A percentile compares a stretch with the other conserved stretches of the same genome.
Conservation (phyloP, 2,888 invertebrate species). For the Aelia acuminata region DNA sequence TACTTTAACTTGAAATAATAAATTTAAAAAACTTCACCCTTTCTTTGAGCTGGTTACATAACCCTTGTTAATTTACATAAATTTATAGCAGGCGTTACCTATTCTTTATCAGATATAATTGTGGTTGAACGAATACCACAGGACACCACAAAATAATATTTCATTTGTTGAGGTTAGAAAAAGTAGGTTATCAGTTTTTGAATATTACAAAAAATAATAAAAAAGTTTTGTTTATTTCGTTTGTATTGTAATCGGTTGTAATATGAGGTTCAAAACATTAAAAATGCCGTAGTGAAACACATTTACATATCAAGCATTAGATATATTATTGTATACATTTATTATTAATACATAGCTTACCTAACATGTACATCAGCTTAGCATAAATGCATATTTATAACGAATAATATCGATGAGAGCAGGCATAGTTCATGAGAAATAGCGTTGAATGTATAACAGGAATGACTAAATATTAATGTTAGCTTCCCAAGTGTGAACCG, state of each 20-base stretch:
- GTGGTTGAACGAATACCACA: no score
- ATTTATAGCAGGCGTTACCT: no score
- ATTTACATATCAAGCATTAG: neutral
- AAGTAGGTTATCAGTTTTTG: no score
- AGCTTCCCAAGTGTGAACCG: neutral
- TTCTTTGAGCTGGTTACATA: no score
- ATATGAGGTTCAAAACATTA: neutral
- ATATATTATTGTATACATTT: neutral
- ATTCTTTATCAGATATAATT: no score
- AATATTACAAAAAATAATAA: no score
- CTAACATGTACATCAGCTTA: neutral
- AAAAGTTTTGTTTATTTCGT: no score
- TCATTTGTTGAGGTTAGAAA: no score
- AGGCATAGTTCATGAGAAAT: neutral
- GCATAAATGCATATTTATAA: constrained; percentile 32
- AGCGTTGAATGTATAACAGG: neutral
- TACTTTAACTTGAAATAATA: no score
- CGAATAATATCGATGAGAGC: neutral
- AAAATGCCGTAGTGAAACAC: neutral
- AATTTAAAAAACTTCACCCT: no score
- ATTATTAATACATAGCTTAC: neutral
- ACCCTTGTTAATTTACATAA: no score
- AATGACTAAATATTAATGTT: neutral
- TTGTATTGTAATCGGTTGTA: neutral
- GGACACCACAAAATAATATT: no score